A percentile compares a stretch with the other conserved stretches of the same genome.
phyloP scores from a whole-genome alignment of 1,140 invertebrate genomes.

The Colletes latitarsis region DNA sequence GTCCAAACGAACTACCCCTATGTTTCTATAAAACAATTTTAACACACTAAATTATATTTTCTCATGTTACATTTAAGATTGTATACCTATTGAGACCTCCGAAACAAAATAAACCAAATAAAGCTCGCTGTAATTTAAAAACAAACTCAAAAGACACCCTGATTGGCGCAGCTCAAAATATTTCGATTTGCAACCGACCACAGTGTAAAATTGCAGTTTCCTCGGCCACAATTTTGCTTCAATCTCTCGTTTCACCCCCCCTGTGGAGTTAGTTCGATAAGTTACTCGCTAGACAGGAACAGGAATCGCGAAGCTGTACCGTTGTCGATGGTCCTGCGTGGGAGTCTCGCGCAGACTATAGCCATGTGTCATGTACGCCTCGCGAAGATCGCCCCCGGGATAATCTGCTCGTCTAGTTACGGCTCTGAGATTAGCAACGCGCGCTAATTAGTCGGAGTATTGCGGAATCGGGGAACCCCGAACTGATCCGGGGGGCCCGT shows the following conservation, averaged over 20 bases:
- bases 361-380: background rate
- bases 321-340: background rate
- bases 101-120: too few species aligned
- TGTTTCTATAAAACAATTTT: too few species aligned
- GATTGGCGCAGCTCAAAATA: too few species aligned
- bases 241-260: background rate
- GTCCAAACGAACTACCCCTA: too few species aligned
- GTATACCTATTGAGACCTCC: too few species aligned
- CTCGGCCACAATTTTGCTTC: too few species aligned
- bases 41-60: too few species aligned
- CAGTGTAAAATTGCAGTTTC: too few species aligned
- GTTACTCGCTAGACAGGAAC: slow-evolving; percentile 23
- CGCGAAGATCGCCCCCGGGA: slow-evolving; percentile 30
- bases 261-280: slow-evolving; percentile 1
- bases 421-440: slow-evolving; percentile 53
- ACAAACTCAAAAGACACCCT: too few species aligned
- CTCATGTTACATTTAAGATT: too few species aligned
- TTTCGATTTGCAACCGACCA: too few species aligned
- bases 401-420: slow-evolving; percentile 50
- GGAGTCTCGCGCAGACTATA: background rate
- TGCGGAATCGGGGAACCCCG: slow-evolving; percentile 34
- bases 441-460: slow-evolving; percentile 57
- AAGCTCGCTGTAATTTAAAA: too few species aligned
- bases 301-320: slow-evolving; percentile 30
- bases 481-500: slow-evolving; percentile 47